These are phyloP conservation scores for Amaurobius ferox DNA, from an alignment of 2,888 invertebrate species.

Conservation along the genomic window DNA sequence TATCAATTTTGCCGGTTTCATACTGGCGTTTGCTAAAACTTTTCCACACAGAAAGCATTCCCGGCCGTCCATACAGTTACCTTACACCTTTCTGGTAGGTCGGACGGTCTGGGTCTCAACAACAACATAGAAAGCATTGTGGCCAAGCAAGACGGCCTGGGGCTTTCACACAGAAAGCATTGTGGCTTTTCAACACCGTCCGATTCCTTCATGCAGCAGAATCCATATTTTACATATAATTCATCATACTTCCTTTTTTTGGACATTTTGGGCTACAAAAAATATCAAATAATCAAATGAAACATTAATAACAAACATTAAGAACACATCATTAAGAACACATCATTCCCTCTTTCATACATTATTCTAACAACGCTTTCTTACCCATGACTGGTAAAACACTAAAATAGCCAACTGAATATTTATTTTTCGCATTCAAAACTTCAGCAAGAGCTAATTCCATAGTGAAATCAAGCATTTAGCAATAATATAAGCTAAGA, in stretches of 20 bases:
- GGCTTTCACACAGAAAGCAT: constrained; percentile 62
- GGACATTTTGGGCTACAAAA: not conserved
- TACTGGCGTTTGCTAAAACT: constrained; percentile 43
- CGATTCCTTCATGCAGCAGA: constrained; percentile 60
- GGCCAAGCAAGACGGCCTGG: too few species aligned
- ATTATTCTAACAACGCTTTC: too few species aligned
- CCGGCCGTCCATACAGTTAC: too few species aligned
- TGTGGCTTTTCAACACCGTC: constrained; percentile 64
- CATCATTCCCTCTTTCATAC: too few species aligned
- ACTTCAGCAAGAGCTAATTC: constrained; percentile 26
- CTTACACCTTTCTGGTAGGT: too few species aligned
- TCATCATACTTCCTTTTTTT: constrained; percentile 52
- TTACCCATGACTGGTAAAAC: constrained; percentile 34
- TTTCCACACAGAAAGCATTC: constrained; percentile 45
- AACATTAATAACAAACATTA: too few species aligned
- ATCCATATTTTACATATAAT: constrained; percentile 57
- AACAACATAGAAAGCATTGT: too few species aligned
- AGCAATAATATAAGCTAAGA: too few species aligned
- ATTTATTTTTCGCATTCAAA: constrained; percentile 33
- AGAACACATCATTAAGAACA: too few species aligned
- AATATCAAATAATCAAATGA: too few species aligned
- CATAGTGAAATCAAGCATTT: constrained; percentile 17
- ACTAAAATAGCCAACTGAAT: constrained; percentile 23
- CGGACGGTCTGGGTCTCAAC: too few species aligned
- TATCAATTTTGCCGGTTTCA: constrained; percentile 57